Conservation (phyloP, 2,113 vertebrate genomes). For the Amia ocellicauda region DNA sequence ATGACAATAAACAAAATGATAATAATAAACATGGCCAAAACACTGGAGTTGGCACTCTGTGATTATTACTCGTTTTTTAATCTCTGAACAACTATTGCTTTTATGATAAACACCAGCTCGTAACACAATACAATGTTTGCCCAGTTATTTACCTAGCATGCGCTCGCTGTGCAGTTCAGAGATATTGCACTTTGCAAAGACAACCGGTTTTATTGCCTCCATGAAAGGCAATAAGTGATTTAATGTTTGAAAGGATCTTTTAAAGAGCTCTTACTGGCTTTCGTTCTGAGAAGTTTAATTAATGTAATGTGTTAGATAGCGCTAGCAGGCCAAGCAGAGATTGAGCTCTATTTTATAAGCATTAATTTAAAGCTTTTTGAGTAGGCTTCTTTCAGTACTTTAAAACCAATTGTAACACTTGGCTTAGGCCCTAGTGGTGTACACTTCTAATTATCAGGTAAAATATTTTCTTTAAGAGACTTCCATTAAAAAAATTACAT, state of each 20-base stretch:
- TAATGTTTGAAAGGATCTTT: too few relatives aligned
- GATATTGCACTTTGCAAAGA: not conserved
- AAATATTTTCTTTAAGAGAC: too few relatives aligned
- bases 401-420: not conserved
- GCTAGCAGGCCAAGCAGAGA: not conserved
- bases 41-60: slow-evolving; percentile 38
- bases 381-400: too few relatives aligned
- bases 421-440: not conserved
- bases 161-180: not conserved
- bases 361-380: too few relatives aligned
- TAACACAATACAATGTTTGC: slow-evolving; percentile 32
- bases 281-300: too few relatives aligned
- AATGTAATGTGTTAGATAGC: not conserved
- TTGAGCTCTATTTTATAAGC: too few relatives aligned
- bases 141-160: slow-evolving; percentile 5
- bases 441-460: too few relatives aligned
- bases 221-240: not conserved
- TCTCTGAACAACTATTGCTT: slow-evolving; percentile 47
- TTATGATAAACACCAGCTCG: slow-evolving; percentile 45
- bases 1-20: slow-evolving; percentile 34
- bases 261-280: too few relatives aligned
- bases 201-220: slow-evolving; percentile 4
- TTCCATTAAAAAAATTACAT: not conserved
- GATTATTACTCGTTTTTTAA: slow-evolving; percentile 52
- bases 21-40: slow-evolving; percentile 26